A percentile compares a stretch with the other conserved stretches of the same genome.
Conservation (phyloP, 2,888 invertebrate genomes). For the Desoria tigrina region DNA sequence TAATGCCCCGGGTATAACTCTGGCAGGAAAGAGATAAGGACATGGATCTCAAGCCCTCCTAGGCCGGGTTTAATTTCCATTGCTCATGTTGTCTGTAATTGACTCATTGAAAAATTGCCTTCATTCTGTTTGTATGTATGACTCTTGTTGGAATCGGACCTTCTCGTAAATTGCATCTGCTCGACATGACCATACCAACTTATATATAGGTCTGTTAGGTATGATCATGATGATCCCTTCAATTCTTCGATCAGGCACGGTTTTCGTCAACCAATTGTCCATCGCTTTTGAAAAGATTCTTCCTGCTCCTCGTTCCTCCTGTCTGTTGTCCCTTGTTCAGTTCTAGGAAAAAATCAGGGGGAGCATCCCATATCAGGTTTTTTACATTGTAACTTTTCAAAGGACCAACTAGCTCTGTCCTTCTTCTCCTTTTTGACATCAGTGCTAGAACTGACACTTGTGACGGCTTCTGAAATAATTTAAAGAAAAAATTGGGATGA, state of each 20-base stretch:
- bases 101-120: constrained; percentile 31
- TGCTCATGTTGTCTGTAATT: constrained; percentile 7
- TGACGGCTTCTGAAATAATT: too few species aligned
- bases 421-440: too few species aligned
- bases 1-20: too few species aligned
- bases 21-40: too few species aligned
- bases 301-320: background rate
- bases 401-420: too few species aligned
- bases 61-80: background rate
- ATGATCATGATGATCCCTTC: constrained; percentile 25
- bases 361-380: too few species aligned
- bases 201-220: background rate
- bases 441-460: too few species aligned
- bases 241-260: constrained; percentile 42
- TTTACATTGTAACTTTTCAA: too few species aligned
- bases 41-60: background rate
- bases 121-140: constrained; percentile 4
- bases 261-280: constrained; percentile 16
- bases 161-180: constrained; percentile 3
- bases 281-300: constrained; percentile 7
- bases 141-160: background rate
- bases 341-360: background rate
- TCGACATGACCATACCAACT: background rate
- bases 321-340: background rate
- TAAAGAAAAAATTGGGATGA: too few species aligned